Percentiles rank a stretch among this genome's conserved stretches.
These are phyloP conservation scores for Aphodius sticticus DNA, from an alignment of 2,888 invertebrate species.

Conservation along the genomic window DNA sequence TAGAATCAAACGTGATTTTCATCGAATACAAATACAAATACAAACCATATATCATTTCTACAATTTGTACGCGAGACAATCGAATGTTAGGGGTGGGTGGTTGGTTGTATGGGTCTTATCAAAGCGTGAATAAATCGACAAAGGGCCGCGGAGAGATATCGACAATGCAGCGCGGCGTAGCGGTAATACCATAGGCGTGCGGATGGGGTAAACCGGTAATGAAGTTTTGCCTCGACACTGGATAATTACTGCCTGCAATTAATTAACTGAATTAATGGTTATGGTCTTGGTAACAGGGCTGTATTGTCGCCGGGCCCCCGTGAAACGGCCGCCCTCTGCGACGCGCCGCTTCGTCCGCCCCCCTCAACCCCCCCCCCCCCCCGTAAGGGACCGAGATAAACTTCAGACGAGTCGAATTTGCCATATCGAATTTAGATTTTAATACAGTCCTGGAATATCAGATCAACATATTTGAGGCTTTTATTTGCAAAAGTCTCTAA, in stretches of 20 bases:
- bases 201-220: constrained; percentile 31
- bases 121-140: constrained; percentile 4
- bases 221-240: constrained; percentile 41
- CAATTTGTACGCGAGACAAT: neutral
- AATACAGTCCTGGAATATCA: too few species aligned
- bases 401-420: neutral
- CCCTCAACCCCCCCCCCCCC: neutral
- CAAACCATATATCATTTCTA: neutral
- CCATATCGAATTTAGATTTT: neutral
- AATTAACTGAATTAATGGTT: constrained; percentile 48
- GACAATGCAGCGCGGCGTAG: neutral
- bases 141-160: neutral
- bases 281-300: constrained; percentile 38
- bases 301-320: constrained; percentile 18
- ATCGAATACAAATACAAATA: neutral
- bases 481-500: too few species aligned
- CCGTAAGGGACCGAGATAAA: neutral
- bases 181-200: constrained; percentile 4
- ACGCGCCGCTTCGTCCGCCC: constrained; percentile 1
- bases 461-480: too few species aligned
- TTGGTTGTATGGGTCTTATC: neutral
- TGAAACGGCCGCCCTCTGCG: neutral
- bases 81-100: neutral
- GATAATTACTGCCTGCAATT: constrained; percentile 48
- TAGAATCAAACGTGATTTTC: too few species aligned